Evolutionary conservation across 2,113 vertebrate species (phyloP), one percentile per base, ranked within the genome.

Genomic region (Salminus brasiliensis): DNA sequence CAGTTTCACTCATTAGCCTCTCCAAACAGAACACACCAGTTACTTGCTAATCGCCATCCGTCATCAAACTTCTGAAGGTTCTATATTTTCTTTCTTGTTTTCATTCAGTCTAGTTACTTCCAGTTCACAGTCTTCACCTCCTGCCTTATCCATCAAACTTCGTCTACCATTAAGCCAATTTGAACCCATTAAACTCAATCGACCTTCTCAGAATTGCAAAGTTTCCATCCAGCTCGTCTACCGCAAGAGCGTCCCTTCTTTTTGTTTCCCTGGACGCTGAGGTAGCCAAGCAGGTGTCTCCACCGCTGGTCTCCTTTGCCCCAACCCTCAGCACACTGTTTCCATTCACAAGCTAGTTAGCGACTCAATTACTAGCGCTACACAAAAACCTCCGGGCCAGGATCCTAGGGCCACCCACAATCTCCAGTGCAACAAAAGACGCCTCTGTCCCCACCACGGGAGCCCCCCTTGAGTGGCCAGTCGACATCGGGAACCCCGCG

Each of bases 361-460:
- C 86, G 79, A 90, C 88, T 88, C 90, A 89, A 89, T 92, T 89
- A 90, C 82, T 71, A 74, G 80, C 69, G 82, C 75, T 52, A 78
- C 66, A 83, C 83, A 67, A 67, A 88, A 83, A 88, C 83, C 87
- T 74, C 92, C 87, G 91, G 93, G 91, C 79, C 84, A 92, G 89
- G 84, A 87, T 86, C 88, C 59, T 43, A 34, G 83, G 93, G 92
- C 94, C 94, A 94, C 95, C 95, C 95, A 95, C 95, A 93, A 93
- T 93, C 93, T 72, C 65, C 34, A 87, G 69, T 80, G 84, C 87
- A 92, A 96, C 95, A 96, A 96, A 79, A 94, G 93, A 91, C 88
- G 78, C 87, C 89, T 90, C 90, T 90, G 93, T 93, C 86, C 90
- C 88, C 89, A 84, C 88, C 85, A 52, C 89, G 76, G 53, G 36